Evolutionary conservation across 1,140 invertebrate species (phyloP).

Genomic region (Ctenoplectra terminalis): DNA sequence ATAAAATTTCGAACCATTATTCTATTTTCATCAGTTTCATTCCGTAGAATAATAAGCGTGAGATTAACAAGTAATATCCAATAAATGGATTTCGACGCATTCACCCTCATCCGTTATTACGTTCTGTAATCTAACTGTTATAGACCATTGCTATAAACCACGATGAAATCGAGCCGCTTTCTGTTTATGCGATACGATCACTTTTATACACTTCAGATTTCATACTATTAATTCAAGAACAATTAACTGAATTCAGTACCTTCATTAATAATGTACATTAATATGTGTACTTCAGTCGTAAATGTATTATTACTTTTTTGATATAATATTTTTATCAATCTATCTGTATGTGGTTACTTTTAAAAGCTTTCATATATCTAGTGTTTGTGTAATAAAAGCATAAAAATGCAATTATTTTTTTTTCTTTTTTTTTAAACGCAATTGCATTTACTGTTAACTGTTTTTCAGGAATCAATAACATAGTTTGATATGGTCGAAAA

Average conservation of each 20-base stretch:
- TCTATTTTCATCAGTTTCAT: background rate
- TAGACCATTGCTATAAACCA: background rate
- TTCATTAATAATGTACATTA: too few species aligned
- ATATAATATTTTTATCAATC: too few species aligned
- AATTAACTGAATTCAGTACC: background rate
- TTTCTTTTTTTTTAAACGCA: too few species aligned
- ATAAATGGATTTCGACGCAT: background rate
- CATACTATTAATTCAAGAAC: background rate
- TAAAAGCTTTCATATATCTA: too few species aligned
- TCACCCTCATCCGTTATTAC: background rate
- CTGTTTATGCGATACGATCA: background rate
- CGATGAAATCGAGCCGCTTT: background rate
- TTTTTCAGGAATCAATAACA: too few species aligned
- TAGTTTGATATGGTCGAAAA: too few species aligned
- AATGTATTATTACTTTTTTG: too few species aligned
- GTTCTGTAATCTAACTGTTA: constrained; percentile 3
- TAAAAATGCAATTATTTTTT: too few species aligned
- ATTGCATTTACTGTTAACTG: too few species aligned
- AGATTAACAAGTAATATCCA: background rate
- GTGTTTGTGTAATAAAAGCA: too few species aligned
- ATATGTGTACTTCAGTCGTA: too few species aligned
- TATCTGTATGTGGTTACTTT: too few species aligned
- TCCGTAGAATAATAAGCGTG: background rate
- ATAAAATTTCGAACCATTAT: background rate
- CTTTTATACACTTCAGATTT: background rate